Conservation (phyloP, 1,140 invertebrate genomes). For the Tribolium castaneum region DNA sequence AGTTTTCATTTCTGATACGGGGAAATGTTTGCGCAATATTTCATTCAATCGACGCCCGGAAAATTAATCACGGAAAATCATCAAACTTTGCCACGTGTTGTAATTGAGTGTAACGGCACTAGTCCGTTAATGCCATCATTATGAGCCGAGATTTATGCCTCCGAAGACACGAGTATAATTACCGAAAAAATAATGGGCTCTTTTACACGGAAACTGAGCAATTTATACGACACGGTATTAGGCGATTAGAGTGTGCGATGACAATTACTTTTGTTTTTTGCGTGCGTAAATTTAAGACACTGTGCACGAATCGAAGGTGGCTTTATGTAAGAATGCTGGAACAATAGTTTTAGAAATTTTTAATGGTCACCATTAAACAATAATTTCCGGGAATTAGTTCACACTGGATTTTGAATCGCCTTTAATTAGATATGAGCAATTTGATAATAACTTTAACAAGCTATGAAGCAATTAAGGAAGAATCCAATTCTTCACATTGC, state of each 20-base stretch:
- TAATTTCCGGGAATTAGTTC: constrained; percentile 43
- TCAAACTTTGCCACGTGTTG: background rate
- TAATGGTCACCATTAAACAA: constrained; percentile 30
- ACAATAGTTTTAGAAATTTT: constrained; percentile 15
- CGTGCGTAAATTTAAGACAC: background rate
- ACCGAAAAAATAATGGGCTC: constrained; percentile 46
- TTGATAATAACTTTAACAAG: constrained; percentile 44
- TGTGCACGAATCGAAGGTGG: too few species aligned
- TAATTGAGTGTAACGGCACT: constrained; percentile 17
- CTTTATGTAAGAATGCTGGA: constrained; percentile 5
- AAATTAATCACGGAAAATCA: too few species aligned
- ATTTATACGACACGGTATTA: constrained; percentile 52
- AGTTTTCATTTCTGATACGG: constrained; percentile 30
- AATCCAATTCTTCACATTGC: constrained; percentile 40
- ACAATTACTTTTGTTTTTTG: constrained; percentile 41
- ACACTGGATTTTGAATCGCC: constrained; percentile 36
- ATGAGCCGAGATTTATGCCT: constrained; percentile 34
- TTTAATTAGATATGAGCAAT: constrained; percentile 41
- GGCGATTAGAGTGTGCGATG: constrained; percentile 46
- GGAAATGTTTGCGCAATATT: constrained; percentile 33
- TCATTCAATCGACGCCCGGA: background rate
- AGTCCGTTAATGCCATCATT: constrained; percentile 26
- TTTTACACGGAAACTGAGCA: constrained; percentile 51
- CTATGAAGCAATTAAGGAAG: constrained; percentile 43
- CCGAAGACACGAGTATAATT: constrained; percentile 45